Base-by-base conservation (phyloP, 2,113 vertebrate species). In the Saguinus midas region DNA sequence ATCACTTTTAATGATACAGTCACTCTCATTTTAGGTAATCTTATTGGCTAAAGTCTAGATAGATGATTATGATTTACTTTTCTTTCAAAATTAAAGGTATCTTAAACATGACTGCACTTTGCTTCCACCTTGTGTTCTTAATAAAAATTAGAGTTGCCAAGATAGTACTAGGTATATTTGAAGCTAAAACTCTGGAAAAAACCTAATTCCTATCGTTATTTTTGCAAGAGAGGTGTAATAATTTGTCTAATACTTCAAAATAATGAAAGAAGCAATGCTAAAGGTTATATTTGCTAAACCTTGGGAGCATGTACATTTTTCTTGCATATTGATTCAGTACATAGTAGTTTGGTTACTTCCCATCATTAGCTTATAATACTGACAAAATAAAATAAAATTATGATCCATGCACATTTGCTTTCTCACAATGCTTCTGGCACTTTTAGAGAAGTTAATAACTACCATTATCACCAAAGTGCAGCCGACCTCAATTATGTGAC, bases 381-480 rank as follows among this genome's bases (percentile, higher is more conserved):
- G 32, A 84, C 61, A 88, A 87, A 80, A 81, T 45, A 84, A 86
- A 21, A 48, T 23, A 92, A 58, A 92, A 78, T 32, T 6, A 14
- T 32, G 40, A 66, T 35, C 12, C 1, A 40, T 7, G 17, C 2
- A n/a, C 7, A 17, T 91, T 89, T 92, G 7, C n/a, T 81, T 66
- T 85, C 58, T 88, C 90, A 87, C 32, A 75, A 17, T 17, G 57
- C 57, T 84, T 87, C 40, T 32, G 64, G 50, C 40, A 75, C 37
- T 91, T 96, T 82, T 52, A 32, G 58, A 90, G n/a, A 82, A 8
- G 40, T 55, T 93, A 95, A 89, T 93, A 78, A 79, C 43, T 83
- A 29, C 57, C 8, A 21, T 72, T 95, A 95, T 96, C 45, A 75
- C 35, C 68, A 73, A 89, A 58, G 23, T 87, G 12, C 82, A 93